These are phyloP conservation scores for Acipenser ruthenus DNA, from an alignment of 2,797 vertebrate genomes.

Conservation along the genomic window DNA sequence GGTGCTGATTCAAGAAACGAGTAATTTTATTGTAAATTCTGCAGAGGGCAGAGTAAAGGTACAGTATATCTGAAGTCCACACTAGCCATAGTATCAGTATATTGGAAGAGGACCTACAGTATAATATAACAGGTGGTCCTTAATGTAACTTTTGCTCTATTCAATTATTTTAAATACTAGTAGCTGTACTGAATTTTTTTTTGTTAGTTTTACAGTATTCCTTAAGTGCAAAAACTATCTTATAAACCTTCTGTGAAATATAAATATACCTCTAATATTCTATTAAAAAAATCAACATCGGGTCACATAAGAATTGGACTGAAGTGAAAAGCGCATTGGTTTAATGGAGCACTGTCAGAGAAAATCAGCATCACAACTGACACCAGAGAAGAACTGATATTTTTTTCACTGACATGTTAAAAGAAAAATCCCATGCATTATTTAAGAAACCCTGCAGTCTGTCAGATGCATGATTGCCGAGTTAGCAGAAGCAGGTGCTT, in stretches of 20 bases:
- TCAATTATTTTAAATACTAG: neutral
- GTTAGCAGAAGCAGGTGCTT: conserved; percentile 69
- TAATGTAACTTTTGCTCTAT: neutral
- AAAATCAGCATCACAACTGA: conserved; percentile 68
- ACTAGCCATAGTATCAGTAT: neutral
- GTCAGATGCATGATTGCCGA: conserved; percentile 68
- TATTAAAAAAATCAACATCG: conserved; percentile 56
- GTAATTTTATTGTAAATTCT: neutral
- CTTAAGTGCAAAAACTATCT: neutral
- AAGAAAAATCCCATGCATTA: conserved; percentile 75
- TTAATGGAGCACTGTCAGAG: conserved; percentile 77
- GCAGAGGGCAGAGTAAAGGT: neutral
- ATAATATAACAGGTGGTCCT: neutral
- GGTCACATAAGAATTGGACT: conserved; percentile 60
- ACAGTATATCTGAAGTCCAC: neutral
- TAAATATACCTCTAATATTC: conserved; percentile 32
- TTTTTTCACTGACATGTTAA: conserved; percentile 73
- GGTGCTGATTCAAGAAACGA: conserved; percentile 7
- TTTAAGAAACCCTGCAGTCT: conserved; percentile 69
- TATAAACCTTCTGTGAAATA: conserved; percentile 22
- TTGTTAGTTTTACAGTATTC: neutral
- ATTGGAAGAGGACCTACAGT: too few species aligned
- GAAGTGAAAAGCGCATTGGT: conserved; percentile 63
- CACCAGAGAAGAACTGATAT: conserved; percentile 66
- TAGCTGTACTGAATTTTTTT: neutral